Percentiles rank a stretch among this genome's conserved stretches.
These are phyloP conservation scores for Megalopta genalis DNA, from an alignment of 1,140 invertebrate genomes.

Conservation along the genomic window DNA sequence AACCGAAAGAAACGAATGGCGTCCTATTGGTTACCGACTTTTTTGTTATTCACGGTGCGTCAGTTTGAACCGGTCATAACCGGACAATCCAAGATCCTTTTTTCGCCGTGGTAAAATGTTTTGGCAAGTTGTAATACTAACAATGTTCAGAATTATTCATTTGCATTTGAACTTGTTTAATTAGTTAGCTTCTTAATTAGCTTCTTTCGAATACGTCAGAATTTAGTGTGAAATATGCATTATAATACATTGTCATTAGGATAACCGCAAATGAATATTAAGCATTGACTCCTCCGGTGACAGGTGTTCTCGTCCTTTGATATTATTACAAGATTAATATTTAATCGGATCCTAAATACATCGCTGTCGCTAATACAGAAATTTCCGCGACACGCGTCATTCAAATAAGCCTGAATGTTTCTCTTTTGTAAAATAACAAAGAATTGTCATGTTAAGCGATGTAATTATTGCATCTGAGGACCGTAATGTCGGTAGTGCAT, in stretches of 20 bases:
- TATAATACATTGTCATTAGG: neutral
- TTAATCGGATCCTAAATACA: neutral
- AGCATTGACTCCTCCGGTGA: neutral
- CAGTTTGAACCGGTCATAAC: constrained; percentile 68
- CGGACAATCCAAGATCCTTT: constrained; percentile 57
- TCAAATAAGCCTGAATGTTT: neutral
- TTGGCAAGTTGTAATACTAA: neutral
- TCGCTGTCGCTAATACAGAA: too few species aligned
- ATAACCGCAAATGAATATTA: neutral
- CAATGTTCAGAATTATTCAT: neutral
- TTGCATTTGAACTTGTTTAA: neutral
- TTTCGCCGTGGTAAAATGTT: constrained; percentile 19
- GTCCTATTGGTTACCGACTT: constrained; percentile 43
- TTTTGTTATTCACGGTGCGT: constrained; percentile 53
- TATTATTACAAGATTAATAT: neutral
- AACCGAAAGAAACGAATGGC: constrained; percentile 17
- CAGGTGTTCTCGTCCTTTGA: neutral
- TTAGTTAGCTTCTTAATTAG: too few species aligned
- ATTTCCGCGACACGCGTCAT: neutral
- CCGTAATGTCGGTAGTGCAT: constrained; percentile 13
- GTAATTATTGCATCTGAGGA: constrained; percentile 14
- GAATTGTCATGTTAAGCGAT: neutral
- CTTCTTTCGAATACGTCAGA: neutral
- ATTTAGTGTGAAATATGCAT: neutral
- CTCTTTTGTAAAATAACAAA: neutral